Base-by-base conservation (phyloP, 1,140 invertebrate species). In the Bombus confusus region DNA sequence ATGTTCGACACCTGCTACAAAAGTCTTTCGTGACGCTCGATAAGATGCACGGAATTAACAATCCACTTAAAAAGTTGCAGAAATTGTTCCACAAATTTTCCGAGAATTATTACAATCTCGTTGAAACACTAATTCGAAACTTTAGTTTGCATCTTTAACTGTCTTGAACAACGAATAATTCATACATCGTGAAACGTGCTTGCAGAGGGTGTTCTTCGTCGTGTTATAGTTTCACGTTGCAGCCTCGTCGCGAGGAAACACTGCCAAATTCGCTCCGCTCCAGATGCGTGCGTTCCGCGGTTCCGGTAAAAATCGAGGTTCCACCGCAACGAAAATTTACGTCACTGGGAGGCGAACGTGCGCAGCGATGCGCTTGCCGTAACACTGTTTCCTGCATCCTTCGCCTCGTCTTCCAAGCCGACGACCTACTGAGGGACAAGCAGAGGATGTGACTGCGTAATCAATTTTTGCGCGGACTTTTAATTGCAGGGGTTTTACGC, bases 371-470 rank as follows among this genome's bases (percentile, higher is more conserved):
- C 81, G 73, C 6, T 83, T 83, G 64, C 82, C 43, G 82, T 75
- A 83, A 83, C 59, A 64, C 62, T 47, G 37, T 69, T 83, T 83
- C 74, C 82, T 77, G 64, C 81, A 69, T 77, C 81, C 64, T 83
- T 41, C 25, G 39, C 68, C 74, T 37, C 31, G 41, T 71, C 82
- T 73, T 83, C n/a, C 80, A 25, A 6, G n/a, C 37, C 39, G 74
- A 41, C 81, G 34, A n/a, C 62, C 47, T 39, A n/a, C 34, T 15
- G 37, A 22, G 47, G 47, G 47, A 52, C 18, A 52, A 52, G 34
- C 43, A 25, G 74, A 78, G 82, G 82, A 78, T 83, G 74, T 78
- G 64, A n/a, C 82, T 83, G 74, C 82, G 82, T 78, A 83, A 83
- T 83, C 82, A 78, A 83, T 77, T 83, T 83, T 83, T 43, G 12